Evolutionary conservation across 2,113 vertebrate species (phyloP), one percentile per base, ranked within the genome.

Genomic region (Gulo gulo): DNA sequence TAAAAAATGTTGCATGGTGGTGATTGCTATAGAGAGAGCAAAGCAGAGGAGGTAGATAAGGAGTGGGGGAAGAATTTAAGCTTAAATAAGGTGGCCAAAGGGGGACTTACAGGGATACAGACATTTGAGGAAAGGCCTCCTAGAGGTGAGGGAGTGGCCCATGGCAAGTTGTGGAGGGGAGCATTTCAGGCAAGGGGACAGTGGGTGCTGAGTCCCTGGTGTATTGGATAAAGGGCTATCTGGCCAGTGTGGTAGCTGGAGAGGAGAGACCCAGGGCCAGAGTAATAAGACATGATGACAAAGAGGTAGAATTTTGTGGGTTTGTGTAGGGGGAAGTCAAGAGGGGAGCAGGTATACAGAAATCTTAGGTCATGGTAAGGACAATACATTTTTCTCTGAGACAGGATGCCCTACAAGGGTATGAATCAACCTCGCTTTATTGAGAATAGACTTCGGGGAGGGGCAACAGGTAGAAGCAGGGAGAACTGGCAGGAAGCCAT

Each of bases 301-400:
- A 74, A 69, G 50, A 15, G 74, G 74, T 34, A 4, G 63, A 74
- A 14, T 2, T 34, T 1, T 1, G 4, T 24, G 89, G 39, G 16
- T 16, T 39, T 79, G 76, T 79, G 29, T 16, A 50, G 29, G 45
- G 29, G 76, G 29, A 20, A 50, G 16, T 31, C 76, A 34, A 20
- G 29, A 50, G 9, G 15, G 18, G 1, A 14, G 6, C 20, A 42
- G 2, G 14, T 4, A 4, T 0, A 15, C 0, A 29, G 36, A 67
- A 85, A 12, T 57, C 20, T 63, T 39, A 12, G 9, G 4, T 36
- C 1, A 8, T 7, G 10, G 1, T 18, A 36, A 74, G 39, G 50
- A 31, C 0, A 0, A 4, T 20, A 4, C 4, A 13, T 23, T 47
- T 88, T 57, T 34, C 23, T 42, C 59, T 13, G 12, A 52, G 36